phyloP scores from a whole-genome alignment of 2,888 invertebrate genomes.

The Cenopis cana region DNA sequence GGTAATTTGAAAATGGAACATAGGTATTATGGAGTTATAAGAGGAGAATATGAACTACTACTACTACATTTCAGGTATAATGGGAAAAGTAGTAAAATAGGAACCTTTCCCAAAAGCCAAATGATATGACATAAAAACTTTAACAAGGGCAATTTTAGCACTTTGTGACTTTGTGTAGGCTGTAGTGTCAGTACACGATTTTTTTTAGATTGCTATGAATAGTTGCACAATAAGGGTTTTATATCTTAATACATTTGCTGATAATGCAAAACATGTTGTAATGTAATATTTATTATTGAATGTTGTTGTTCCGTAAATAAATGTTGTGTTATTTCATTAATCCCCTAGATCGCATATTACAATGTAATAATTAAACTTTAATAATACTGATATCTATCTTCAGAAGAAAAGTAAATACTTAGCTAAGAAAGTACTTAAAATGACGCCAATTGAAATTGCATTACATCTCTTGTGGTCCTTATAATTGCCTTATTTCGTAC shows the following conservation, averaged over 20 bases:
- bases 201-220: no score
- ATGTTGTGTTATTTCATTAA: no score
- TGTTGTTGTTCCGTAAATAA: background rate
- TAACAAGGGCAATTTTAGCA: no score
- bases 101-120: no score
- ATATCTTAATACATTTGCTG: no score
- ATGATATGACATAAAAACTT: no score
- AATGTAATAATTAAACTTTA: background rate
- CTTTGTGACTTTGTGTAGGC: no score
- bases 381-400: background rate
- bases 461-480: slow-evolving; percentile 30
- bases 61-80: slow-evolving; percentile 4
- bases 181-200: no score
- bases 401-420: background rate
- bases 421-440: background rate
- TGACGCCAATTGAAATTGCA: background rate
- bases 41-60: background rate
- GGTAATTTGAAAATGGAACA: slow-evolving; percentile 45
- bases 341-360: background rate
- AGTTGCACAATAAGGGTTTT: no score
- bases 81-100: background rate
- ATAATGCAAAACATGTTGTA: no score
- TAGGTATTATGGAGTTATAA: slow-evolving; percentile 7
- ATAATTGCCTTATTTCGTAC: slow-evolving; percentile 51
- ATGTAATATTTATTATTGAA: background rate